A percentile compares a stretch with the other conserved stretches of the same genome.
Conservation (phyloP, 2,113 vertebrate genomes). For the Trochalopteron elliotii region DNA sequence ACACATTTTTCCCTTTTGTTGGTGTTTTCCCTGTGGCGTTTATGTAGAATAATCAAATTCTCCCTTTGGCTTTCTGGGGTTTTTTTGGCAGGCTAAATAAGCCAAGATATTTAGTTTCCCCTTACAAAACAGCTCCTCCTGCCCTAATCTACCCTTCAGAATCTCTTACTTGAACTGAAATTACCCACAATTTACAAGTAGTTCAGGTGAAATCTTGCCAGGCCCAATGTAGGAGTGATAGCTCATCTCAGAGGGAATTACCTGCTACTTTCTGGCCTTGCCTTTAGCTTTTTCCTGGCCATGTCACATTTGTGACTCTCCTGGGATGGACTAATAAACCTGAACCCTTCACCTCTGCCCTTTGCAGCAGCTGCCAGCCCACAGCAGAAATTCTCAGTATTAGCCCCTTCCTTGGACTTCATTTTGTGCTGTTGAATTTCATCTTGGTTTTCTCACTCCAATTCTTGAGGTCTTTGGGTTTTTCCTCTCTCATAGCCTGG, state of each 20-base stretch:
- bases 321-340: neutral
- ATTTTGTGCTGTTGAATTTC: neutral
- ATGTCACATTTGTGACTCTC: neutral
- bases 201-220: neutral
- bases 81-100: neutral
- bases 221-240: neutral
- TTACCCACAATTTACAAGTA: neutral
- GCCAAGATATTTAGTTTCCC: neutral
- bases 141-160: neutral
- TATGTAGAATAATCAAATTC: conserved; percentile 32
- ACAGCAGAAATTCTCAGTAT: neutral
- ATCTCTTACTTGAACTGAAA: neutral
- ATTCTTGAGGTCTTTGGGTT: neutral
- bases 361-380: conserved; percentile 23
- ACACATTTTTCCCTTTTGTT: conserved; percentile 27
- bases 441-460: neutral
- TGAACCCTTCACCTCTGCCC: conserved; percentile 8
- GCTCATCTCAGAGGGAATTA: neutral
- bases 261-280: neutral
- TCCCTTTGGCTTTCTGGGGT: neutral
- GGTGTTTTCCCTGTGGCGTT: conserved; percentile 30
- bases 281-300: neutral
- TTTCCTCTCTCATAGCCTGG: neutral
- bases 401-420: neutral
- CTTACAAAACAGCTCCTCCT: neutral